Evolutionary conservation across 2,113 vertebrate genomes (phyloP), one percentile per base, ranked within the genome.

Genomic region (Condylura cristata): DNA sequence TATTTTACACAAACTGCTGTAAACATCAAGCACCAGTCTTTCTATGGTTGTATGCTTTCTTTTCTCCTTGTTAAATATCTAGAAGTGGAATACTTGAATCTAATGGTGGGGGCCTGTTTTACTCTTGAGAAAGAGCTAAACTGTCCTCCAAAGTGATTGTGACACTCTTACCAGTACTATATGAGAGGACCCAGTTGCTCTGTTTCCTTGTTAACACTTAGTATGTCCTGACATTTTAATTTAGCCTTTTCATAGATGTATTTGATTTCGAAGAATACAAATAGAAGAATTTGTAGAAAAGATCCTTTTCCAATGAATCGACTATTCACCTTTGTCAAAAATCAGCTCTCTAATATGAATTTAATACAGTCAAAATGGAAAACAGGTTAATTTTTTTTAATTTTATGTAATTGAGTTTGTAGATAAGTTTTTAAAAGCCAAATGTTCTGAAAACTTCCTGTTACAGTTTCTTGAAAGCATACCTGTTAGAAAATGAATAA

Each of bases 341-440:
- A 37, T 74, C 48, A 89, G 26, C 51, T 83, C 6, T 66, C 16
- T 63, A 79, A 75, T 92, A 48, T 28, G 74, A 41, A 79, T 84
- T 34, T 61, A 85, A 63, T 86, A 65, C 0, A 68, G 8, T 92
- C 72, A 76, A 86, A 76, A 72, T 60, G 12, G 53, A 58, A 30
- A 60, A 75, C 48, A 16, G 30, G 70, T 74, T 61, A 81, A 22
- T 86, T 90, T 87, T 13, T 22, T 72, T 89, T 32, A 88, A 63
- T 96, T 95, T 85, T 94, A 3, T 83, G 14, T 84, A 78, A 68
- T 88, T 1, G 65, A 5, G 16, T 90, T n/a, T 93, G 14, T 88
- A 74, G 11, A 34, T 76, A 78, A 89, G 46, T 93, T 61, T 32
- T 78, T 17, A 63, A 95, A 79, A 88, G 22, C 56, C 72, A 75